Evolutionary conservation across 2,888 invertebrate genomes (phyloP), one percentile per base, ranked within the genome.

Genomic region (Pardosa pseudoannulata): DNA sequence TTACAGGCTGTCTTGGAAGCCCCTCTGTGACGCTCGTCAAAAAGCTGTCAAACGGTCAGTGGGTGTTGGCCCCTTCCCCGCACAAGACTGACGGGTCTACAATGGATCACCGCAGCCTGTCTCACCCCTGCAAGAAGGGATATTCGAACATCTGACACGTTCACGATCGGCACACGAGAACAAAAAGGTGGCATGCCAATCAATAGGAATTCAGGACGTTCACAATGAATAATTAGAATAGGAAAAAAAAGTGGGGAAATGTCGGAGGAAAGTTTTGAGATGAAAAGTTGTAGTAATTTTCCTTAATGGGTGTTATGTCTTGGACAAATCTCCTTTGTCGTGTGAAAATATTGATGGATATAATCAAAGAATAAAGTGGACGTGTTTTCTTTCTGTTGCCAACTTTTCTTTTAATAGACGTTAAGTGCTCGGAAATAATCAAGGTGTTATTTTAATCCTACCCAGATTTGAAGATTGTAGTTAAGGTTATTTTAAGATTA

Each of bases 151-250:
- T 56, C 56, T 56, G 56, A 56, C 56, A 56, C 16, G 56, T 23
- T 56, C 56, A 5, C 56, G 56, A 56, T 56, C 56, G 23, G 56
- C 56, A 1, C 23, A 56, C 56, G 56, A 56, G 56, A 56, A 56
- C 56, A 56, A 56, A 56, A 56, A 56, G 56, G 56, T 23, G 56
- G 23, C n/a, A 23, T 56, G 56, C 56, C 56, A 56, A 56, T 56
- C 56, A 56, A 56, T 56, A 56, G 23, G 56, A 56, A 56, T 56
- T 56, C 56, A 23, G 56, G 23, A 56, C 56, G 56, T 56, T 23
- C 23, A 56, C 56, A 56, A 56, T 56, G 56, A 56, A 56, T 56
- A 56, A 56, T 56, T 56, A 56, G n/a, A 36, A 56, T 5, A 56
- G n/a, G n/a, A n/a, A n/a, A n/a, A n/a, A n/a, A n/a, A n/a, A n/a